Conservation (phyloP, 1,140 invertebrate species). For the Drosophila simulans region DNA sequence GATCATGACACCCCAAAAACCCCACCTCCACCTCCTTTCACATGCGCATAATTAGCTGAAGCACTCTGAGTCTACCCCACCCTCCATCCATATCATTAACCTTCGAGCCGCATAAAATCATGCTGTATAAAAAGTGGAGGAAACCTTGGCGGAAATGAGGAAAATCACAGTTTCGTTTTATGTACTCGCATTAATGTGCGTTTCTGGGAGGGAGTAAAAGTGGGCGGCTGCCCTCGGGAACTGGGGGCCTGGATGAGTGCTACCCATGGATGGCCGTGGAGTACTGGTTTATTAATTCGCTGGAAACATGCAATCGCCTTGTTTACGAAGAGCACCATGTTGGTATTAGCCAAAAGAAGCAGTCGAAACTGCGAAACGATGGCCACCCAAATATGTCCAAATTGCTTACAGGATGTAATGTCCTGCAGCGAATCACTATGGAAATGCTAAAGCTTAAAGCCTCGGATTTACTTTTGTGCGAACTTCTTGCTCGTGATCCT, state of each 20-base stretch:
- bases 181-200: constrained; percentile 56
- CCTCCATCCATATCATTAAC: constrained; percentile 70
- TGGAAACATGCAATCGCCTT: constrained; percentile 69
- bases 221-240: constrained; percentile 26
- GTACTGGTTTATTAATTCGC: constrained; percentile 74
- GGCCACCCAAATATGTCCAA: not conserved
- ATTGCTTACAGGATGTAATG: not conserved
- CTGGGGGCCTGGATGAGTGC: constrained; percentile 40
- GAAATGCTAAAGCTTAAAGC: not conserved
- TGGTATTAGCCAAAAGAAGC: constrained; percentile 39
- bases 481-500: no score
- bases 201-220: not conserved
- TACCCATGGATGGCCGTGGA: constrained; percentile 33
- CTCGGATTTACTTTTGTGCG: no score
- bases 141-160: constrained; percentile 6
- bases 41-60: constrained; percentile 71
- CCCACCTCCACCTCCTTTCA: not conserved
- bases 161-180: constrained; percentile 78
- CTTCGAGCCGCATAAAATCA: constrained; percentile 70
- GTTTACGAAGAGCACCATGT: constrained; percentile 48
- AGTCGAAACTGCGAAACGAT: constrained; percentile 3
- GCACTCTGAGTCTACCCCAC: constrained; percentile 10
- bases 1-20: constrained; percentile 16
- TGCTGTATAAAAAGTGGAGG: constrained; percentile 38
- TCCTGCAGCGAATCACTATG: constrained; percentile 11